Percentiles rank a stretch among this genome's conserved stretches.
Conservation (phyloP, 2,888 invertebrate genomes). For the Orchesellides sinensis region DNA sequence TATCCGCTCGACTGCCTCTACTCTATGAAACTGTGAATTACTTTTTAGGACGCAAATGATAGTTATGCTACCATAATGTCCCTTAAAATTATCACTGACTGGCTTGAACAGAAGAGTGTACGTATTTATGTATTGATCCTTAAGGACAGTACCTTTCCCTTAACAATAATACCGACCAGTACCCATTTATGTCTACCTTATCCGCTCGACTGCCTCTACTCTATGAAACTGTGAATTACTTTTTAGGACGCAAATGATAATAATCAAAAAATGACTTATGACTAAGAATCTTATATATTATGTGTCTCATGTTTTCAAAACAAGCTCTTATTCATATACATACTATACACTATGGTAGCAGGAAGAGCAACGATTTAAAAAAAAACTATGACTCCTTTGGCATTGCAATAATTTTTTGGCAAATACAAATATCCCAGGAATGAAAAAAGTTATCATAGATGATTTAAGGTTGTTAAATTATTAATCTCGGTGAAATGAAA, state of each 20-base stretch:
- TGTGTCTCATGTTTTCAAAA: conserved; percentile 38
- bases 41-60: conserved; percentile 57
- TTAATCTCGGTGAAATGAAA: too few relatives aligned
- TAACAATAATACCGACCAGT: conserved; percentile 86
- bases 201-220: conserved; percentile 75
- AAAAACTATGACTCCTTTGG: conserved; percentile 1
- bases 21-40: conserved; percentile 75
- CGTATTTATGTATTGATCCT: neutral
- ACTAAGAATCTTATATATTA: conserved; percentile 8
- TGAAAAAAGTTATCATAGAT: neutral
- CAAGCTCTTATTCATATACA: conserved; percentile 13
- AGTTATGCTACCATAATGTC: neutral
- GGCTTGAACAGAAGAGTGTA: conserved; percentile 38
- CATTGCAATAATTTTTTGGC: conserved; percentile 13
- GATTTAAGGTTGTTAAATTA: neutral
- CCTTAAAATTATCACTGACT: conserved; percentile 46
- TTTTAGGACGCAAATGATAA: conserved; percentile 61
- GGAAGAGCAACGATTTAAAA: neutral
- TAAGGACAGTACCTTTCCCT: neutral
- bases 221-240: conserved; percentile 75
- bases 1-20: conserved; percentile 75
- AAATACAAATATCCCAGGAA: neutral
- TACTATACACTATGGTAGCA: neutral
- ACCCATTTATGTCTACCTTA: conserved; percentile 82
- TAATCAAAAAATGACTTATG: conserved; percentile 43